Base-by-base conservation (phyloP, 2,888 invertebrate species). In the Ctena decussata region DNA sequence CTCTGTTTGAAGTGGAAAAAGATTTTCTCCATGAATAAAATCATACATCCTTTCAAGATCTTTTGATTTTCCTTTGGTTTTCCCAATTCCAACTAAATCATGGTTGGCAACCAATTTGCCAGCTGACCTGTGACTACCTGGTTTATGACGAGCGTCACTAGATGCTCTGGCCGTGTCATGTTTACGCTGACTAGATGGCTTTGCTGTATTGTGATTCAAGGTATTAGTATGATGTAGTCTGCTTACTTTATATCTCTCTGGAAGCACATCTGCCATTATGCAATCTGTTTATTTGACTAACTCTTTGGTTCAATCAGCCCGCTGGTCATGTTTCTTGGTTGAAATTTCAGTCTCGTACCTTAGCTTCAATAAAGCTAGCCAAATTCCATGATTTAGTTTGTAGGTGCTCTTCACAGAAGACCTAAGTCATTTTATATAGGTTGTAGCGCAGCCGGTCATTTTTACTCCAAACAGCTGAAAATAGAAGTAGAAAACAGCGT, bases 21-120 rank as follows among this genome's bases (percentile, higher is more conserved):
- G 65, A 35, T 65, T 32, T 65, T 65, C 65, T 65, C 65, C 65
- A 65, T 65, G 65, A 30, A 65, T 65, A 24, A 65, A 65, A 18
- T 21, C 65, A 65, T 35, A 65, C 35, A 35, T 8, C 35, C 35
- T 65, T 11, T 30, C 27, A 1, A 30, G 35, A 65, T 65, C 65
- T 35, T 65, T 65, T 35, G 65, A 12, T 21, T 65, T 32, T 8
- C 35, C 35, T 18, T 65, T 65, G 3, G 30, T 3, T 11, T 11
- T 35, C 11, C 21, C 21, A 35, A 18, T 5, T 2, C 11, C 27
- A 35, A 11, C 18, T 21, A 30, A 21, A 32, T 65, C 65, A 65
- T 27, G 27, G 15, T 32, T 35, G 8, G 60, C 30, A 12, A 30
- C 30, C 30, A 30, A 12, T 65, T 35, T 65, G 6, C 21, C 12